A percentile compares a stretch with the other conserved stretches of the same genome.
phyloP scores from a whole-genome alignment of 2,888 invertebrate species.

The Aproaerema taeniolella region DNA sequence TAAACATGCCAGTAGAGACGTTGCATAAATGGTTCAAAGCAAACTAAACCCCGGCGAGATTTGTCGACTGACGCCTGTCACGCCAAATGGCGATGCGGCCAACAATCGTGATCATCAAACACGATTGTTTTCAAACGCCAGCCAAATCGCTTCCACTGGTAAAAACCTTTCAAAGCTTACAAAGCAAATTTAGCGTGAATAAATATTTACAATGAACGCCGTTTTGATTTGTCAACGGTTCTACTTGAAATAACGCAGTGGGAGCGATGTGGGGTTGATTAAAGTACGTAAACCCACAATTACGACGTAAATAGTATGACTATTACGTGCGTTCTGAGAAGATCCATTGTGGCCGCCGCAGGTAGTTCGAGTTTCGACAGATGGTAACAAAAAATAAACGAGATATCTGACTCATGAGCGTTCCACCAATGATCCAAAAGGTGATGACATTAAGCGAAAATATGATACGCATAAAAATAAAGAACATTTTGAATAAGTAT shows the following conservation, averaged over 20 bases:
- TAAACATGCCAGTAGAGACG: constrained; percentile 49
- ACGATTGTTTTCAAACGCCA: constrained; percentile 20
- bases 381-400: constrained; percentile 14
- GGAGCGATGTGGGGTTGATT: constrained; percentile 20
- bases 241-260: constrained; percentile 26
- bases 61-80: constrained; percentile 33
- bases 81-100: constrained; percentile 13
- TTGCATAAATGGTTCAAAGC: constrained; percentile 49
- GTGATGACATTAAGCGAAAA: constrained; percentile 12
- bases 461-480: no score
- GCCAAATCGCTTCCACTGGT: constrained; percentile 24
- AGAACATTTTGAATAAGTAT: no score
- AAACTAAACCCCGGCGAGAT: constrained; percentile 32
- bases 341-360: constrained; percentile 21
- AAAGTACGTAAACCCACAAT: constrained; percentile 28
- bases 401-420: constrained; percentile 18
- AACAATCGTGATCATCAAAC: constrained; percentile 26
- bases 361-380: constrained; percentile 17
- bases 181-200: constrained; percentile 29
- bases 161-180: constrained; percentile 30
- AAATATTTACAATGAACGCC: constrained; percentile 28
- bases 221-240: constrained; percentile 24
- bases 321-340: constrained; percentile 37
- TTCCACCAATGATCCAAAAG: constrained; percentile 12
- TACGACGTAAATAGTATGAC: constrained; percentile 30